Evolutionary conservation across 2,888 invertebrate genomes (phyloP).

Genomic region (Apodemia hepburni): DNA sequence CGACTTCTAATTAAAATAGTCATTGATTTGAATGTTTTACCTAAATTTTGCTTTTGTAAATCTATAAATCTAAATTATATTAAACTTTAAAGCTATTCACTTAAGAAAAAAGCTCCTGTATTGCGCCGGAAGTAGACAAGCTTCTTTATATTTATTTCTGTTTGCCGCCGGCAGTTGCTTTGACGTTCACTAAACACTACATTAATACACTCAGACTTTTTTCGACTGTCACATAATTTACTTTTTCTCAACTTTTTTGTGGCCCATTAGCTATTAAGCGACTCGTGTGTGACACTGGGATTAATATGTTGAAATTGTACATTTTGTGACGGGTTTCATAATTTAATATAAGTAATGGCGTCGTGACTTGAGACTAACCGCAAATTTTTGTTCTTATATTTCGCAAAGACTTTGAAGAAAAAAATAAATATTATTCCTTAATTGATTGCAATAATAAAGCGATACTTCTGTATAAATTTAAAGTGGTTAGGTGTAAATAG

Average conservation of each 20-base stretch:
- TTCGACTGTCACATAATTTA: constrained; percentile 75
- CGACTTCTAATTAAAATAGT: no score
- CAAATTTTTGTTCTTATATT: constrained; percentile 2
- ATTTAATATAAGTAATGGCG: constrained; percentile 15
- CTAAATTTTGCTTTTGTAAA: no score
- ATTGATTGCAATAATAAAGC: background rate
- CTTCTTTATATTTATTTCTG: constrained; percentile 57
- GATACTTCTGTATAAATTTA: background rate
- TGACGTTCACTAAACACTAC: constrained; percentile 76
- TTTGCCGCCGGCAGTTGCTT: constrained; percentile 58
- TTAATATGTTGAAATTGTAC: constrained; percentile 59
- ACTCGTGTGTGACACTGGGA: constrained; percentile 58
- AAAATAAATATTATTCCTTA: background rate
- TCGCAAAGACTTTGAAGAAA: background rate
- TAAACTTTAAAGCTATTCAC: no score
- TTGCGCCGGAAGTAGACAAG: constrained; percentile 41
- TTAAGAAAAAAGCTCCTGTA: background rate
- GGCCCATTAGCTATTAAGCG: constrained; percentile 76
- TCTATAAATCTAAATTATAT: no score
- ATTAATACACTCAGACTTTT: constrained; percentile 72
- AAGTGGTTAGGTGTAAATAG: background rate
- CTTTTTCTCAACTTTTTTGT: constrained; percentile 58
- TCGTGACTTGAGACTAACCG: constrained; percentile 1
- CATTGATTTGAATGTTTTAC: no score
- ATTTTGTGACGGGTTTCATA: constrained; percentile 41